These are phyloP conservation scores for Rhinopomastus cyanomelas DNA, from an alignment of 2,113 vertebrate genomes.

Conservation along the genomic window DNA sequence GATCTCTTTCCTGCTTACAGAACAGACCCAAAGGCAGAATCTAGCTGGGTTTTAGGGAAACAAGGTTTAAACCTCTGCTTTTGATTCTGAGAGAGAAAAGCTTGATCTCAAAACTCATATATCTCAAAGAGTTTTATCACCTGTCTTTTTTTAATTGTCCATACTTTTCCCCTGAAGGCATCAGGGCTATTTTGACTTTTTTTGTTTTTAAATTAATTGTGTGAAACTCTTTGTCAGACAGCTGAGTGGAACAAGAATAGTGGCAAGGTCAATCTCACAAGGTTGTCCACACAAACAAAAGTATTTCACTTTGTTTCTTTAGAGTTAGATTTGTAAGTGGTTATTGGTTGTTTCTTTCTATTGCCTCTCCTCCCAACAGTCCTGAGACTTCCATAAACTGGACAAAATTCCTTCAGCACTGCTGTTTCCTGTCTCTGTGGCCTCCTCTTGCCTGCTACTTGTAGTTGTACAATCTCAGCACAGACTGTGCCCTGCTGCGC, in stretches of 20 bases:
- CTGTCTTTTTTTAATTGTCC: neutral
- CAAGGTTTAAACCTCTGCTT: neutral
- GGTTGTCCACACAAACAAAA: neutral
- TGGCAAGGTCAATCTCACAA: neutral
- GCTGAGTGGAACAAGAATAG: fast-evolving
- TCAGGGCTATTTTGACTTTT: neutral
- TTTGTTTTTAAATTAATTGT: neutral
- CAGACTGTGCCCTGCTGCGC: neutral
- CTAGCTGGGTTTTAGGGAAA: neutral
- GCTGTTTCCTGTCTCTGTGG: neutral
- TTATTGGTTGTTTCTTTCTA: neutral
- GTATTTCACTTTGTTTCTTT: neutral
- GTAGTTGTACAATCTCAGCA: neutral
- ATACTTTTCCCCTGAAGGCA: neutral
- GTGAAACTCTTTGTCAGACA: neutral
- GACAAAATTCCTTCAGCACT: neutral
- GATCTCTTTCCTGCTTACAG: neutral
- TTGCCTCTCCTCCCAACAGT: neutral
- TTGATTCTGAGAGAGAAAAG: neutral
- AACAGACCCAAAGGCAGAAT: neutral
- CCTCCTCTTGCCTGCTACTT: neutral
- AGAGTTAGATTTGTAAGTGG: neutral
- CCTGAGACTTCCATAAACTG: neutral
- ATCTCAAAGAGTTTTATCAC: neutral
- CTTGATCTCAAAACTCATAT: neutral